Conservation (phyloP, 2,113 vertebrate species). For the Amphiprion ocellaris region DNA sequence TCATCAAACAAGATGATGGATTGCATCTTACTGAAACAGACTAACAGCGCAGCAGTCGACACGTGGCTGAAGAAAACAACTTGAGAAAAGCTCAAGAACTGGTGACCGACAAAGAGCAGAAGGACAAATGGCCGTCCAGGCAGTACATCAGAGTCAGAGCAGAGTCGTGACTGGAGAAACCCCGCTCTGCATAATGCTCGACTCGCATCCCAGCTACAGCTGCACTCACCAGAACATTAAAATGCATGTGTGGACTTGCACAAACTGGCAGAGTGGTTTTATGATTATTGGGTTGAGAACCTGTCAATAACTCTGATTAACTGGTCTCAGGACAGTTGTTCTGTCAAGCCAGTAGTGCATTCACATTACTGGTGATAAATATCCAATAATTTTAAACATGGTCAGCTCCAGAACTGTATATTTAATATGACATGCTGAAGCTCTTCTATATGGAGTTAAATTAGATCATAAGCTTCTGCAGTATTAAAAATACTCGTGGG, state of each 20-base stretch:
- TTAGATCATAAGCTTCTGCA: not conserved
- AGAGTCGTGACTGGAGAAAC: constrained; percentile 39
- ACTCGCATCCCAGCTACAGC: constrained; percentile 9
- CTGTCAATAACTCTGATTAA: not conserved
- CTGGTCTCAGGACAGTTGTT: not conserved
- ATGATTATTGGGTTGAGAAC: not conserved
- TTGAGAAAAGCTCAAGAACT: too few relatives aligned
- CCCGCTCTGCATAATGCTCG: not conserved
- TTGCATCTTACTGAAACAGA: too few relatives aligned
- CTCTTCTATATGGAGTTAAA: not conserved
- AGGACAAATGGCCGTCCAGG: not conserved
- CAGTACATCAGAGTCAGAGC: constrained; percentile 7
- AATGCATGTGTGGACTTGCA: too few relatives aligned
- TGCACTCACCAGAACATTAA: not conserved
- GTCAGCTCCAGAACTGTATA: not conserved
- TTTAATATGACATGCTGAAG: not conserved
- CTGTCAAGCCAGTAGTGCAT: not conserved
- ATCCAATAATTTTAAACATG: not conserved
- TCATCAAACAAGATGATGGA: too few relatives aligned
- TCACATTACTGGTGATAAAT: not conserved
- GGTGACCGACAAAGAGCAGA: too few relatives aligned
- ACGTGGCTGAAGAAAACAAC: too few relatives aligned
- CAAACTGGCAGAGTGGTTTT: not conserved
- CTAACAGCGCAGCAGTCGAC: too few relatives aligned
- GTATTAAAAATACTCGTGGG: too few relatives aligned